Conservation (phyloP, 2,888 invertebrate species). For the Drosophila pseudotalamancana region DNA sequence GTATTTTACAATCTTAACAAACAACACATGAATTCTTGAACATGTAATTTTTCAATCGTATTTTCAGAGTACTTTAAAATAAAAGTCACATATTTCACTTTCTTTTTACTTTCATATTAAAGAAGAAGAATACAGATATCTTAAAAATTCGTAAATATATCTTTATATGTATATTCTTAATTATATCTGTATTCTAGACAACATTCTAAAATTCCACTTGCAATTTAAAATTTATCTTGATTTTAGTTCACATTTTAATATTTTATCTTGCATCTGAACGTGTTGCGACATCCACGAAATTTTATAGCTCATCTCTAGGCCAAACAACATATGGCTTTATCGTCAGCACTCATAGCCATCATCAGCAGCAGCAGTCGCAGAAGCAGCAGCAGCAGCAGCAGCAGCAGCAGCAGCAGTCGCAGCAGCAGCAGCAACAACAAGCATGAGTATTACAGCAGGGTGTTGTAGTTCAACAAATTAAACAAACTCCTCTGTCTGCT, state of each 20-base stretch:
- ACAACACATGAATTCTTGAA: no score
- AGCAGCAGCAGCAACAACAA: background rate
- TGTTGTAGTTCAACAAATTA: conserved; percentile 19
- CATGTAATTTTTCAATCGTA: no score
- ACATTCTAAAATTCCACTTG: no score
- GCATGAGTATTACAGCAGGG: no score
- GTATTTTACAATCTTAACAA: background rate
- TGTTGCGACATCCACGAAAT: no score
- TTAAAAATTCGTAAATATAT: background rate
- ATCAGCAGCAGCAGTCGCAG: conserved; percentile 4
- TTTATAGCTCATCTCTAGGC: conserved; percentile 33
- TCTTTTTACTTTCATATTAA: no score
- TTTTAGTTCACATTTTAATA: background rate
- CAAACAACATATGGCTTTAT: conserved; percentile 22
- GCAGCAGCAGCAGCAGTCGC: conserved; percentile 5
- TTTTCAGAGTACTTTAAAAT: no score
- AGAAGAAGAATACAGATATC: no score
- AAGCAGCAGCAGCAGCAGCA: background rate
- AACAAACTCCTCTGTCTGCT: conserved; percentile 26
- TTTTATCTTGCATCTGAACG: no score
- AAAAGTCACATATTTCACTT: no score
- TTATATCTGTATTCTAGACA: no score
- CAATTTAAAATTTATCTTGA: background rate
- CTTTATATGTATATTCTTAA: no score
- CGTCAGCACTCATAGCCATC: conserved; percentile 22